Evolutionary conservation across 2,888 invertebrate species (phyloP), one percentile per base, ranked within the genome.

Genomic region (Dryococelus australis): DNA sequence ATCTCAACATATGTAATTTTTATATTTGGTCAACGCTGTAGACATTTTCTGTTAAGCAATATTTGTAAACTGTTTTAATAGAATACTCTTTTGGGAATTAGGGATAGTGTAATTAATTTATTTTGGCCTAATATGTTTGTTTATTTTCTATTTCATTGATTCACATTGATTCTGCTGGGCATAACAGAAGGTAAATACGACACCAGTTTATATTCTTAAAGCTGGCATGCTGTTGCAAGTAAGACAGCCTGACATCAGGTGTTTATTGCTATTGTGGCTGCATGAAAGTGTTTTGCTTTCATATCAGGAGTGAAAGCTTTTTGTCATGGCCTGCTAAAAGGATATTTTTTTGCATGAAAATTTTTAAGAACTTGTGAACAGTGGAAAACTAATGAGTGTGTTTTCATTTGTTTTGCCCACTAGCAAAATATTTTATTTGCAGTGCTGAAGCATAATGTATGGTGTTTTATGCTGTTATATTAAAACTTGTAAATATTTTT

Each of bases 131-230:
- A 51, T 81, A 87, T 86, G 79, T 85, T 84, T 81, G 51, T 65
- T 65, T 90, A 89, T 90, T 90, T 90, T 89, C 89, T 90, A 91
- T 90, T 91, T 91, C 90, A 90, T 91, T 91, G 90, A 89, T 90
- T 90, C 90, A 90, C 90, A 89, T 90, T 87, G 86, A 86, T 88
- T 88, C 86, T 43, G 81, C 87, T 79, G 86, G 87, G 88, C 89
- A 89, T 90, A 91, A 91, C 91, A 92, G 92, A 92, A 92, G 92
- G 92, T 92, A 92, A 92, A 91, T 90, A 90, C 85, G 87, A 27
- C 80, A 83, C 80, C 65, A 27, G 89, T 89, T 89, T 89, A n/a
- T 65, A 65, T 65, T 65, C n/a, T 65, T 24, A n/a, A 47, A 65
- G 65, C 65, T 65, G 65, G 65, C 65, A 65, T 65, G 65, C 65